Conservation (phyloP, 2,888 invertebrate species). For the Clivina fossor region DNA sequence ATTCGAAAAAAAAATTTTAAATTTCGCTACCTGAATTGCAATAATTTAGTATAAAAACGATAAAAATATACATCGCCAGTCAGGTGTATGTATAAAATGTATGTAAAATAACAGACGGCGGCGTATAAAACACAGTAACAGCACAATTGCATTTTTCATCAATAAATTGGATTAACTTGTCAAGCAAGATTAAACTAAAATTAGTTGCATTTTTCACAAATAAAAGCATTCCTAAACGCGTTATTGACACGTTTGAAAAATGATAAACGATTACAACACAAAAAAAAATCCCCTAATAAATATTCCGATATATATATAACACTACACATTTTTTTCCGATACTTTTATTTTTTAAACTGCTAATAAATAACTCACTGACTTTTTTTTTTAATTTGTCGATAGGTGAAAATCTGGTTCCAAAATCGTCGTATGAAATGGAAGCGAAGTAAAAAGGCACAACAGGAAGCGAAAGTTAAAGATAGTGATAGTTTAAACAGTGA, state of each 20-base stretch:
- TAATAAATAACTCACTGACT: too few relatives aligned
- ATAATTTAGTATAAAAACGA: too few relatives aligned
- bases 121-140: not conserved
- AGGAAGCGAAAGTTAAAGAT: conserved; percentile 71
- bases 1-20: too few relatives aligned
- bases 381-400: conserved; percentile 48
- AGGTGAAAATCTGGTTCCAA: conserved; percentile 99
- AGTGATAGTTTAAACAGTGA: conserved; percentile 39
- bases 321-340: not conserved
- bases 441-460: conserved; percentile 92
- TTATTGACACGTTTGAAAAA: conserved; percentile 16
- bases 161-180: conserved; percentile 33
- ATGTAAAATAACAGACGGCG: not conserved
- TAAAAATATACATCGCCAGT: too few relatives aligned
- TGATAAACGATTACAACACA: conserved; percentile 22
- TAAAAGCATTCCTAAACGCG: conserved; percentile 30
- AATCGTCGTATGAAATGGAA: conserved; percentile 99
- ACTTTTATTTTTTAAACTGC: conserved; percentile 12
- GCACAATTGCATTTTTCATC: conserved; percentile 34
- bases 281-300: conserved; percentile 24
- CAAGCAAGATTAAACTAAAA: conserved; percentile 32
- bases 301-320: conserved; percentile 19
- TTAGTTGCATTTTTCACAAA: conserved; percentile 33
- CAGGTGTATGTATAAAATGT: not conserved
- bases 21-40: too few relatives aligned